phyloP scores from a whole-genome alignment of 2,797 vertebrate species.

The Leontocebus nigricollis region DNA sequence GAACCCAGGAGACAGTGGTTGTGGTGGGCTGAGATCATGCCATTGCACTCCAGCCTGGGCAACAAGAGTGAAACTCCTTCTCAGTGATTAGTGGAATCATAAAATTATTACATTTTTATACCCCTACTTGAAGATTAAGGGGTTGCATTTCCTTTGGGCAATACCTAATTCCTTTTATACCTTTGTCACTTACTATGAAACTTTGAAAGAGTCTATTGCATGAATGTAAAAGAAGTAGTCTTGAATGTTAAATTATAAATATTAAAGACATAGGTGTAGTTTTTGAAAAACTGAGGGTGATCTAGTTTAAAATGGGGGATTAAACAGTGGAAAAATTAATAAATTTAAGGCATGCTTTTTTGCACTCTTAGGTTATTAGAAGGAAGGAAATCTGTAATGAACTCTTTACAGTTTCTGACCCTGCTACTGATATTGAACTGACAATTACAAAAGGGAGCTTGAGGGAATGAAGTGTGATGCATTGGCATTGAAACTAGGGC shows the following conservation, averaged over 20 bases:
- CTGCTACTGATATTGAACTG: slow-evolving; percentile 65
- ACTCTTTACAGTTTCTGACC: slow-evolving; percentile 50
- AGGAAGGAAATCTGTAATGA: slow-evolving; percentile 19
- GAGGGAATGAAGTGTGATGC: slow-evolving; percentile 1
- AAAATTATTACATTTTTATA: not conserved
- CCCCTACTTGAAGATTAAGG: not conserved
- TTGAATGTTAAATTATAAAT: not conserved
- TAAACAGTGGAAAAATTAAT: slow-evolving; percentile 37
- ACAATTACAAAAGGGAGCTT: slow-evolving; percentile 60
- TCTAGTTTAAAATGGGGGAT: not conserved
- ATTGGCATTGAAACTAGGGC: slow-evolving; percentile 26
- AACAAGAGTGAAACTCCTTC: not conserved
- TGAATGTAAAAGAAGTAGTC: not conserved
- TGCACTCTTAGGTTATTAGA: not conserved
- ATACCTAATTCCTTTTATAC: not conserved
- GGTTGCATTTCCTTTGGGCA: not conserved
- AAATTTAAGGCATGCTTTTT: not conserved
- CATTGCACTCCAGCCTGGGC: not conserved
- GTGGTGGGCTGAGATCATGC: not conserved
- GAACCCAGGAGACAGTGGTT: not conserved
- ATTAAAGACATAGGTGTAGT: not conserved
- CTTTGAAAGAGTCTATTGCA: not conserved
- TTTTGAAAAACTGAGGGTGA: not conserved
- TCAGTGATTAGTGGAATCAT: not conserved
- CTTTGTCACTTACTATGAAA: not conserved